These are phyloP conservation scores for Geodia barretti DNA, from an alignment of 37 sponge, comb jelly and placozoan genomes.

Conservation along the genomic window DNA sequence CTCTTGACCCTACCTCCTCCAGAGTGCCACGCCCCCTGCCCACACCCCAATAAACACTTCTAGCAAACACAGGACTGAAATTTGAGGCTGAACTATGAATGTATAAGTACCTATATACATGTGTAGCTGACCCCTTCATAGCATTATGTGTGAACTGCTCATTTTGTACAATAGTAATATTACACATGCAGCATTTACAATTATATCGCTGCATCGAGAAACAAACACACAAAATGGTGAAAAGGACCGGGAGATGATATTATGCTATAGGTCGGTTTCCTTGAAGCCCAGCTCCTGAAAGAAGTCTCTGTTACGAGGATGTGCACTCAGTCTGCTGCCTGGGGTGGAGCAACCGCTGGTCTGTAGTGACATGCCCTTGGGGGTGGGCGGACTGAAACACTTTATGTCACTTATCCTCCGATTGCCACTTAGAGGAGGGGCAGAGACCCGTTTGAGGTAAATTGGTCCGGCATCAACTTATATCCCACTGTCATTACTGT, in stretches of 20 bases:
- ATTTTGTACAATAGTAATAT: too few relatives aligned
- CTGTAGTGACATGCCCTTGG: background rate
- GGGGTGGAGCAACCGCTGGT: background rate
- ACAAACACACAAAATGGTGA: too few relatives aligned
- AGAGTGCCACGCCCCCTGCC: background rate
- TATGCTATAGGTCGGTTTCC: background rate
- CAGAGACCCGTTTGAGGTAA: background rate
- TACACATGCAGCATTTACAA: too few relatives aligned
- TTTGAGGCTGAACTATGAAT: too few relatives aligned
- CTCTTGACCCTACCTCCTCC: slow-evolving; percentile 26
- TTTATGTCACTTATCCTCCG: too few relatives aligned
- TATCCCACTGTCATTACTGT: background rate
- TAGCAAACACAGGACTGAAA: too few relatives aligned
- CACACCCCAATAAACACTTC: background rate
- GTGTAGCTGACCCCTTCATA: too few relatives aligned
- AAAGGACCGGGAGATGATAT: too few relatives aligned
- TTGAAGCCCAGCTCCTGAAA: background rate
- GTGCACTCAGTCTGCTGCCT: background rate
- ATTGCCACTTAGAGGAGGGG: background rate
- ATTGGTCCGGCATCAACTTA: background rate
- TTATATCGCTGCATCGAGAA: too few relatives aligned
- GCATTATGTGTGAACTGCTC: too few relatives aligned
- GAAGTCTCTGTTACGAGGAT: background rate
- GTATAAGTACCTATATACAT: too few relatives aligned
- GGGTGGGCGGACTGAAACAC: background rate